A percentile compares a stretch with the other conserved stretches of the same genome.
Conservation (phyloP, 2,797 vertebrate genomes). For the Agapornis canus region DNA sequence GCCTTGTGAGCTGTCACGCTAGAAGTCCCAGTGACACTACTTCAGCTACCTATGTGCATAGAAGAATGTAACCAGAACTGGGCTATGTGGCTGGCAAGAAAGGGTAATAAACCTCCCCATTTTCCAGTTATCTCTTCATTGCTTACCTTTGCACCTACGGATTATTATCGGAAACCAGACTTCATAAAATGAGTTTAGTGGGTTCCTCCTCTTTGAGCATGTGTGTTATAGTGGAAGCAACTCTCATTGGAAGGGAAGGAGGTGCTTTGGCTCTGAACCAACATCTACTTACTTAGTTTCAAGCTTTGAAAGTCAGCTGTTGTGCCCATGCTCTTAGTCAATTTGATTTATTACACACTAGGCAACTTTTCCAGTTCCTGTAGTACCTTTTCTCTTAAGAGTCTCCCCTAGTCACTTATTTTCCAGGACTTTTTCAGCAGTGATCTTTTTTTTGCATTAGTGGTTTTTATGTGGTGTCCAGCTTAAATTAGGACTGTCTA, state of each 20-base stretch:
- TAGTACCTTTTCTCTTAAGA: not conserved
- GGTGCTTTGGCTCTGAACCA: not conserved
- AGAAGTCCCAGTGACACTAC: not conserved
- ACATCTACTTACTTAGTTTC: not conserved
- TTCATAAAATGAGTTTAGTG: not conserved
- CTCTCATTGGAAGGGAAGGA: not conserved
- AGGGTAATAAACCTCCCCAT: not conserved
- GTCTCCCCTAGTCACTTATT: not conserved
- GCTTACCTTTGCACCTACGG: not conserved
- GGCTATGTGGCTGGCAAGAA: not conserved
- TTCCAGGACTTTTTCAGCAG: not conserved
- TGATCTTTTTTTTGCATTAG: not conserved
- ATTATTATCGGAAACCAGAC: not conserved
- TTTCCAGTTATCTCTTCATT: not conserved
- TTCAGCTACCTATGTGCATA: not conserved
- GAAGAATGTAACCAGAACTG: not conserved
- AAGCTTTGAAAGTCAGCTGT: not conserved
- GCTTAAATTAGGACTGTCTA: not conserved
- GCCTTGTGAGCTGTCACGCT: accelerated
- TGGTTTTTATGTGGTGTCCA: not conserved
- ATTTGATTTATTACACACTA: not conserved
- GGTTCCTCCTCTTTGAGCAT: not conserved
- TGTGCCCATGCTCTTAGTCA: not conserved
- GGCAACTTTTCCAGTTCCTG: not conserved
- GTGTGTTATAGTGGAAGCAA: accelerated